These are phyloP conservation scores for Bucco capensis DNA, from an alignment of 2,113 vertebrate genomes.

Conservation along the genomic window DNA sequence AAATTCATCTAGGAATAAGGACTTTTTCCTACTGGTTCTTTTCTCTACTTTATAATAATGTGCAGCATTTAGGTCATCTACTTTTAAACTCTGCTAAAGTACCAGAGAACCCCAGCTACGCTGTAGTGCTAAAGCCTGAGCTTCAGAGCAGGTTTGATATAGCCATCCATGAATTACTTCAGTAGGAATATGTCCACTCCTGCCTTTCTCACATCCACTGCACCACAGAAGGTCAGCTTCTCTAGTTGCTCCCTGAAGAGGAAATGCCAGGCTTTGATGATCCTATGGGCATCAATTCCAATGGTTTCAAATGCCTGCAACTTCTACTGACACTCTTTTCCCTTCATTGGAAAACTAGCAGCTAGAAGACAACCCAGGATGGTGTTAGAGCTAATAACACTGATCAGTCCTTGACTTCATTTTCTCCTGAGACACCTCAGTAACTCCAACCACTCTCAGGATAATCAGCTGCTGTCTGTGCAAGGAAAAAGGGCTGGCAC, in stretches of 20 bases:
- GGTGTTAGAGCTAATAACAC: neutral
- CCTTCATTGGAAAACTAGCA: neutral
- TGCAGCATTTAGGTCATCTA: neutral
- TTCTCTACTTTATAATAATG: neutral
- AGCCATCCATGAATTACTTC: conserved; percentile 42
- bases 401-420: neutral
- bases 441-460: neutral
- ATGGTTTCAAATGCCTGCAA: neutral
- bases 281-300: neutral
- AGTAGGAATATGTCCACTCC: neutral
- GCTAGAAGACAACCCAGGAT: neutral
- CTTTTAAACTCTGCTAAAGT: neutral
- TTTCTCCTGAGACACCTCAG: neutral
- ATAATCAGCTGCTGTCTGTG: neutral
- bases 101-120: neutral
- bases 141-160: conserved; percentile 42
- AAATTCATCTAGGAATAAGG: neutral
- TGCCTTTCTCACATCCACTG: neutral
- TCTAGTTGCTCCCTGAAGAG: neutral
- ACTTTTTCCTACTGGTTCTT: neutral
- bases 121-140: neutral
- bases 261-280: neutral
- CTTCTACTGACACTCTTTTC: neutral
- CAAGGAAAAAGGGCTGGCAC: neutral
- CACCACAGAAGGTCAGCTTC: neutral